phyloP scores from a whole-genome alignment of 2,113 vertebrate genomes.

The Chlorocebus sabaeus region DNA sequence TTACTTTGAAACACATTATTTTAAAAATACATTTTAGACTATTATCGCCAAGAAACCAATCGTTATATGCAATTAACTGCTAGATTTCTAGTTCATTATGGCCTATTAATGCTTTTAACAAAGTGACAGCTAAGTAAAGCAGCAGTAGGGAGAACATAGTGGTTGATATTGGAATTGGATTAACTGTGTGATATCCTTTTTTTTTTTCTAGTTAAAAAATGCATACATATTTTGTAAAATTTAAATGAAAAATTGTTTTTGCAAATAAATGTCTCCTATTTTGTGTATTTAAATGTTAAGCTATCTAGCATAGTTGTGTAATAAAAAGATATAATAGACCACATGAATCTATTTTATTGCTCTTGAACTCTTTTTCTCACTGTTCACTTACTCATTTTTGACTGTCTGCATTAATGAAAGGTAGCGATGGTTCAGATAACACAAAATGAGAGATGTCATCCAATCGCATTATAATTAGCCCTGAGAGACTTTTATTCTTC shows the following conservation, averaged over 20 bases:
- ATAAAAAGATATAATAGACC: not conserved
- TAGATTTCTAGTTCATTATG: slow-evolving; percentile 65
- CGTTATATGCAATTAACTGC: slow-evolving; percentile 62
- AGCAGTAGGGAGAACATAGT: not conserved
- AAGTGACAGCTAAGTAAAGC: slow-evolving; percentile 60
- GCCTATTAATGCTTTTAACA: slow-evolving; percentile 54
- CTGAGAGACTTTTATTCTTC: not conserved
- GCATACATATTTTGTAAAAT: slow-evolving; percentile 24
- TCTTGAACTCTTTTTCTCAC: not conserved
- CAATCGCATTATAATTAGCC: not conserved
- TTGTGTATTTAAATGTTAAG: not conserved
- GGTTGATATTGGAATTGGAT: not conserved
- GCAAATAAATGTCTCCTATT: not conserved
- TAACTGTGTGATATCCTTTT: not conserved
- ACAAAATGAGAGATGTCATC: not conserved
- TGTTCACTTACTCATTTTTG: slow-evolving; percentile 8
- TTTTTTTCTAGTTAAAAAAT: not conserved
- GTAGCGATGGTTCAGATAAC: not conserved
- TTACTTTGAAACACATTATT: slow-evolving; percentile 57
- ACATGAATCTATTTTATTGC: not conserved
- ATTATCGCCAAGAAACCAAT: slow-evolving; percentile 68
- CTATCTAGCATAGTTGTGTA: not conserved
- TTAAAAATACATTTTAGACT: slow-evolving; percentile 65
- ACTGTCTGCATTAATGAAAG: not conserved
- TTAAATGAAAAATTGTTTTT: slow-evolving; percentile 36